These are phyloP conservation scores for Brachypteracias leptosomus DNA, from an alignment of 2,113 vertebrate genomes.

Conservation along the genomic window DNA sequence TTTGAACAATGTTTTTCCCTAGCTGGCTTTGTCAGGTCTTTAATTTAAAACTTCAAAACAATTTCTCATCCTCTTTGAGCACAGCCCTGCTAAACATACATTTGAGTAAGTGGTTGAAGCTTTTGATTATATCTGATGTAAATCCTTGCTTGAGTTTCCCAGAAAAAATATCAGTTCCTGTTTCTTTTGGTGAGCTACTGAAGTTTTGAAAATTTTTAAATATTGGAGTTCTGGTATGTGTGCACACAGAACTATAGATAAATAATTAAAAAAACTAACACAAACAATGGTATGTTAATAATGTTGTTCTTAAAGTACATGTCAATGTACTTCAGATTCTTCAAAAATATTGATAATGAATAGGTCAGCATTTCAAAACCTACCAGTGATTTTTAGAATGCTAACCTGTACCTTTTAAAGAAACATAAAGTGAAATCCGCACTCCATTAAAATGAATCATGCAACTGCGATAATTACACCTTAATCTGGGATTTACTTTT, in stretches of 20 bases:
- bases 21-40: not conserved
- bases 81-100: not conserved
- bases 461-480: not conserved
- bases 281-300: not conserved
- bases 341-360: not conserved
- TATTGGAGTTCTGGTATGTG: not conserved
- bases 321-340: not conserved
- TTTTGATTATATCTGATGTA: not conserved
- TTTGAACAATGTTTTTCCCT: not conserved
- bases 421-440: not conserved
- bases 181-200: not conserved
- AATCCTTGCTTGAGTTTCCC: not conserved
- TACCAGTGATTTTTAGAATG: not conserved
- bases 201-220: not conserved
- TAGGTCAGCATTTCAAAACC: not conserved
- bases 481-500: not conserved
- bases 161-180: not conserved
- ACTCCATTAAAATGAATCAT: not conserved
- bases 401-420: not conserved
- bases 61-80: not conserved
- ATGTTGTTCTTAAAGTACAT: not conserved
- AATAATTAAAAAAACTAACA: not conserved
- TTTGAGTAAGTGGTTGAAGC: not conserved
- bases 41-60: not conserved
- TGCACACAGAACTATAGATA: not conserved